Evolutionary conservation across 2,113 vertebrate species (phyloP), one percentile per base, ranked within the genome.

Genomic region (Trinectes maculatus): DNA sequence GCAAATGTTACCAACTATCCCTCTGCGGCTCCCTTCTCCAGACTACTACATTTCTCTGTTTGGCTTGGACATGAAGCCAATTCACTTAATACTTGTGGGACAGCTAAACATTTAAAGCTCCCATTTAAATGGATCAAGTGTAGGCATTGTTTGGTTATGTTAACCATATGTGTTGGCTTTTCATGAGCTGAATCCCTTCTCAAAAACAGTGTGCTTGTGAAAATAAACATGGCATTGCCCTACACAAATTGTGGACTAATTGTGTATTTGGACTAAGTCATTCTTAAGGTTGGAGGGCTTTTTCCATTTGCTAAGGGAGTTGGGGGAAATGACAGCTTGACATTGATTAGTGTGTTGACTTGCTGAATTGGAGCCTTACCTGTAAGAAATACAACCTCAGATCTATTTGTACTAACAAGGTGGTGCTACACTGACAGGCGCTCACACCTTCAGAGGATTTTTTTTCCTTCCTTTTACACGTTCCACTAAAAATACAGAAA

Each of bases 101-200:
- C 87, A 71, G 88, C 88, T 88, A 85, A 90, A 90, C 83, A 82
- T 86, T 87, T 88, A 90, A 91, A 88, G 80, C 83, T 85, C 87
- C 79, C 53, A 85, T 91, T 92, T 92, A 87, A 90, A 90, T 81
- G 85, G 82, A 89, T 91, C 90, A 89, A 90, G 85, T 74, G 87
- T 81, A 83, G 82, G 87, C 90, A 91, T 92, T 91, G 90, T 92
- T 92, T 92, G 68, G 89, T 92, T 92, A 92, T 91, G 89, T 89
- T 92, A 86, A 90, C 90, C 92, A 92, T 90, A 90, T 92, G 92
- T 91, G 90, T 90, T 80, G 87, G 77, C 71, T 87, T 90, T 90
- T 91, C 75, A 75, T 74, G 79, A 91, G 85, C 82, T 88, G 81
- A 91, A 89, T 92, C 87, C 82, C 66, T 44, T 63, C 74, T 82